Percentiles rank a stretch among this genome's conserved stretches.
Evolutionary conservation across 2,797 vertebrate species (phyloP).

Genomic region (Tangara arthus): DNA sequence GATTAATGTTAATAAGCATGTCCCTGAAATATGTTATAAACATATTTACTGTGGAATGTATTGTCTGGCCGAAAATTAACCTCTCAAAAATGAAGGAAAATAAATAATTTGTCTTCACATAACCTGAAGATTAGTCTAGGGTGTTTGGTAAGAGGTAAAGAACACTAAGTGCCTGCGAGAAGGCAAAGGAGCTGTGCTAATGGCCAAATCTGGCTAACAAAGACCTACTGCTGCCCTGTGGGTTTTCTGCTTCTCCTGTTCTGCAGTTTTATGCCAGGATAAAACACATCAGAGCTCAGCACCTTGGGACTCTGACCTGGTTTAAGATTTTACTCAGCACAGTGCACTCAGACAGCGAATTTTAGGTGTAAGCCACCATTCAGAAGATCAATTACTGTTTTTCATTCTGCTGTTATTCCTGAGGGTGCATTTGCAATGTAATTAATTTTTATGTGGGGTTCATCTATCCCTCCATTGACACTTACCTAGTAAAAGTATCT

Average conservation of each 20-base stretch:
- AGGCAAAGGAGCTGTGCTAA: neutral
- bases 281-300: neutral
- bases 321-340: constrained; percentile 33
- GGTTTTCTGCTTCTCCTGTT: neutral
- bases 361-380: neutral
- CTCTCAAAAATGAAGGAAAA: neutral
- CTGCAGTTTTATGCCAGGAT: neutral
- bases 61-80: constrained; percentile 5
- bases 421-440: constrained; percentile 38
- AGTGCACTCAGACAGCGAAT: neutral
- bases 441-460: constrained; percentile 54
- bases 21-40: neutral
- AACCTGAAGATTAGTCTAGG: neutral
- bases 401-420: constrained; percentile 21
- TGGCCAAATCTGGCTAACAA: neutral
- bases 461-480: neutral
- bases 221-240: neutral
- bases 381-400: constrained; percentile 28
- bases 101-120: neutral
- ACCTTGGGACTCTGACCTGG: constrained; percentile 11
- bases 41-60: neutral
- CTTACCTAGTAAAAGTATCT: constrained; percentile 7
- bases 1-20: neutral
- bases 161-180: neutral
- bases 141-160: neutral